phyloP scores from a whole-genome alignment of 2,113 vertebrate species.

The Maylandia zebra region DNA sequence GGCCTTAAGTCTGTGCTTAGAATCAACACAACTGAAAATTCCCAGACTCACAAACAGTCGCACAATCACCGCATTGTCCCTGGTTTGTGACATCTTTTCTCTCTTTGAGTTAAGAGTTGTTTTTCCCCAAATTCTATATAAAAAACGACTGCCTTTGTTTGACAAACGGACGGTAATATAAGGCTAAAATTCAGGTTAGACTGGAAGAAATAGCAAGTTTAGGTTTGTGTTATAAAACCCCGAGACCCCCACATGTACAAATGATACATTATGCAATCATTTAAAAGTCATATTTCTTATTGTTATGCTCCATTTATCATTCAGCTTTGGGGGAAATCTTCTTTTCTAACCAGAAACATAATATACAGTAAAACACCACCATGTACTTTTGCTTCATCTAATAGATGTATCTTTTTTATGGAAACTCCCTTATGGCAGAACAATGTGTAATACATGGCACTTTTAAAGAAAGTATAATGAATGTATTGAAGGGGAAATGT shows the following conservation, averaged over 20 bases:
- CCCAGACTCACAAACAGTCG: not conserved
- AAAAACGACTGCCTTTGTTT: not conserved
- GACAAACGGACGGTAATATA: not conserved
- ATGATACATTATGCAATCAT: not conserved
- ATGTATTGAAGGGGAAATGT: conserved; percentile 30
- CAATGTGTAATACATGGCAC: conserved; percentile 35
- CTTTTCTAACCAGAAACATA: conserved; percentile 61
- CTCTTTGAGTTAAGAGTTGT: not conserved
- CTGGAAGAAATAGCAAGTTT: not conserved
- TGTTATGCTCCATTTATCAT: not conserved
- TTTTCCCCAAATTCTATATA: not conserved
- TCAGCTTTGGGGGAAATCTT: conserved; percentile 17
- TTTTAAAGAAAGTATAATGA: conserved; percentile 15
- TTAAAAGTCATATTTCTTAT: not conserved
- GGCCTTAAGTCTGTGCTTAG: not conserved
- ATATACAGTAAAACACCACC: conserved; percentile 21
- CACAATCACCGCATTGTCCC: not conserved
- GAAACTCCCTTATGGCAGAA: conserved; percentile 49
- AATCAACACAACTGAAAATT: not conserved
- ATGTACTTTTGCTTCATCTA: conserved; percentile 70
- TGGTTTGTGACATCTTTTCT: not conserved
- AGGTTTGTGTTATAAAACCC: not conserved
- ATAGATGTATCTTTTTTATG: conserved; percentile 46
- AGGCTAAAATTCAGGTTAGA: not conserved
- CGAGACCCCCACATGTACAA: not conserved